Percentiles rank a stretch among this genome's conserved stretches.
Conservation (phyloP, 2,888 invertebrate species). For the Meandrusa payeni region DNA sequence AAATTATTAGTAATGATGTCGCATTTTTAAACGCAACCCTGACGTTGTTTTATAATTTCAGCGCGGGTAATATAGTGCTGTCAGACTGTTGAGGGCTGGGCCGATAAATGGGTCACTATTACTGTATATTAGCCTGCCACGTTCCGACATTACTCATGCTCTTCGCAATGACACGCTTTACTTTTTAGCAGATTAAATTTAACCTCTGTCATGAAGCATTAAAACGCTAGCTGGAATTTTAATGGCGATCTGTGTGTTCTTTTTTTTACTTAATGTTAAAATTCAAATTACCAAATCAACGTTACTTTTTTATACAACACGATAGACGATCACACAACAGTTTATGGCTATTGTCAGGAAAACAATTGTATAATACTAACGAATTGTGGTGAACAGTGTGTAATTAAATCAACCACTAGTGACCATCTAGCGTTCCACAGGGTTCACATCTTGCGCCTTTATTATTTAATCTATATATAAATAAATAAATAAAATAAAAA, state of each 20-base stretch:
- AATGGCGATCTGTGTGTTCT: not conserved
- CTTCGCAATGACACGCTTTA: slow-evolving; percentile 1
- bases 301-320: too few species aligned
- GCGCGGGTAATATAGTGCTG: slow-evolving; percentile 6
- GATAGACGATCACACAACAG: too few species aligned
- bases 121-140: slow-evolving; percentile 22
- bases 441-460: too few species aligned
- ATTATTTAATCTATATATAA: too few species aligned
- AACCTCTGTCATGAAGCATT: slow-evolving; percentile 3
- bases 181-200: slow-evolving; percentile 4
- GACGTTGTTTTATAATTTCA: slow-evolving; percentile 2
- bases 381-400: too few species aligned
- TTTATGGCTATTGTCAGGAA: too few species aligned
- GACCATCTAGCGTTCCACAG: too few species aligned
- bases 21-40: slow-evolving; percentile 3
- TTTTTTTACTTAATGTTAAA: too few species aligned
- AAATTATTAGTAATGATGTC: not conserved
- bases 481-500: too few species aligned
- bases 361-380: too few species aligned
- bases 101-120: slow-evolving; percentile 26
- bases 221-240: not conserved
- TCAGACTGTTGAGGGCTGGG: slow-evolving; percentile 15
- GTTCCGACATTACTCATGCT: slow-evolving; percentile 8
- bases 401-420: too few species aligned
- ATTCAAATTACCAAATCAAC: too few species aligned